phyloP scores from a whole-genome alignment of 2,888 invertebrate species.

The Cephus pygmeus region DNA sequence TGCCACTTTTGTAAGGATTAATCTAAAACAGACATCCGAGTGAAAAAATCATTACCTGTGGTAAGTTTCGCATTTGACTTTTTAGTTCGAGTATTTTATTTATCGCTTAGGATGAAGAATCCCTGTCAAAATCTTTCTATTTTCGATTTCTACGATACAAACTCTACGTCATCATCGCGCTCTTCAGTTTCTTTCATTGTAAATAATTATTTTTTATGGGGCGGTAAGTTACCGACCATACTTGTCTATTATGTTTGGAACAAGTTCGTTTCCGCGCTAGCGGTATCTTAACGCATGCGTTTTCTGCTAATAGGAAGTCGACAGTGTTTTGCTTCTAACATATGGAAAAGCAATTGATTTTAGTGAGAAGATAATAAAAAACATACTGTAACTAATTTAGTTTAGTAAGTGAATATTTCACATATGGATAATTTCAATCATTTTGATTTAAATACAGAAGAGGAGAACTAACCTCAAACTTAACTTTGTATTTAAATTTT shows the following conservation, averaged over 20 bases:
- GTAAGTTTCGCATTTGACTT: too few species aligned
- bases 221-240: not conserved
- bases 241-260: not conserved
- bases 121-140: not conserved
- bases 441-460: not conserved
- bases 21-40: too few species aligned
- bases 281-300: too few species aligned
- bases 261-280: not conserved
- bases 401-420: not conserved
- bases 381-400: constrained; percentile 4
- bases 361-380: not conserved
- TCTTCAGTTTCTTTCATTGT: too few species aligned
- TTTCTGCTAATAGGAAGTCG: not conserved
- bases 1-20: too few species aligned
- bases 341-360: not conserved
- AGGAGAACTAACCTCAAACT: constrained; percentile 8
- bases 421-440: not conserved
- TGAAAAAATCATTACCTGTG: too few species aligned
- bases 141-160: too few species aligned
- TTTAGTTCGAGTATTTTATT: too few species aligned
- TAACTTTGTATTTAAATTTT: constrained; percentile 7
- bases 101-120: too few species aligned
- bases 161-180: too few species aligned
- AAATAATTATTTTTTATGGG: not conserved
- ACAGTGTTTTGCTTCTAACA: not conserved